phyloP scores from a whole-genome alignment of 2,888 invertebrate species.

The Napeogenes inachia region DNA sequence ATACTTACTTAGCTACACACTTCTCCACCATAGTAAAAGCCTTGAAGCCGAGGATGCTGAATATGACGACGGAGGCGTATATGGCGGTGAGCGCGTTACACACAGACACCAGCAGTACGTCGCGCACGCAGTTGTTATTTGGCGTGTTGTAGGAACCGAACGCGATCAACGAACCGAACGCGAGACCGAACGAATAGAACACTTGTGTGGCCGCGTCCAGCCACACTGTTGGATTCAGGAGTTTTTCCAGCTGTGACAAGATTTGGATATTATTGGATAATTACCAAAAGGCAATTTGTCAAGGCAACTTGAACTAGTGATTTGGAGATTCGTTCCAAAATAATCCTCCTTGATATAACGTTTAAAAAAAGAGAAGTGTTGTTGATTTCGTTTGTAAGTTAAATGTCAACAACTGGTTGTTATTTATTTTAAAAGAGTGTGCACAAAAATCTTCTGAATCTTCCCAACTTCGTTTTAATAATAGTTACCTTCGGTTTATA shows the following conservation, averaged over 20 bases:
- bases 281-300: not conserved
- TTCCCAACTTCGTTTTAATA: not conserved
- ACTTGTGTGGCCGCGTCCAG: conserved; percentile 97
- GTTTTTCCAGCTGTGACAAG: conserved; percentile 84
- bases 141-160: conserved; percentile 97
- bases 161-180: conserved; percentile 96
- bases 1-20: conserved; percentile 80
- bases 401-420: not conserved
- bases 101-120: conserved; percentile 92
- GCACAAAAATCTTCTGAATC: not conserved
- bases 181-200: conserved; percentile 96
- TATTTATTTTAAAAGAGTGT: not conserved
- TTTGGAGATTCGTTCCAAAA: no score
- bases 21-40: conserved; percentile 93
- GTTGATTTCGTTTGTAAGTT: no score
- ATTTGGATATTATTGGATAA: not conserved
- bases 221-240: conserved; percentile 94
- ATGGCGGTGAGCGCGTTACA: conserved; percentile 96
- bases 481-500: conserved; percentile 90
- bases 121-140: conserved; percentile 95
- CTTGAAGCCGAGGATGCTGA: conserved; percentile 96
- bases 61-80: conserved; percentile 96
- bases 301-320: no score
- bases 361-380: not conserved
- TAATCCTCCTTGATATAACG: not conserved